phyloP scores from a whole-genome alignment of 1,140 invertebrate species.

The Achroia grisella region DNA sequence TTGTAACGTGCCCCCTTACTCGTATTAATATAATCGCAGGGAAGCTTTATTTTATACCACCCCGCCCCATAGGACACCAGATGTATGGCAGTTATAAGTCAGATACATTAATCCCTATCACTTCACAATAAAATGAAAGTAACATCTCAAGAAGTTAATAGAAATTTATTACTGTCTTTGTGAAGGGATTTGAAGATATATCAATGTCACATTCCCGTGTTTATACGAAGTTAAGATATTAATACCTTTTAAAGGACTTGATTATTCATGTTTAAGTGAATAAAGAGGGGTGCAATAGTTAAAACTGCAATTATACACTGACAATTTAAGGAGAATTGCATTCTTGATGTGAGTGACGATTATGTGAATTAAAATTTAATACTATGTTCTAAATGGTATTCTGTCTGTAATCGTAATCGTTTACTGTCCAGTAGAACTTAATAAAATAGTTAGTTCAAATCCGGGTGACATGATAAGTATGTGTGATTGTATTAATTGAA shows the following conservation, averaged over 20 bases:
- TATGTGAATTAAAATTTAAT: too few relatives aligned
- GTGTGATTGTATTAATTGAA: too few relatives aligned
- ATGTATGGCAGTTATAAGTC: constrained; percentile 72
- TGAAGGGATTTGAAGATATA: constrained; percentile 39
- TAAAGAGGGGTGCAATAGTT: too few relatives aligned
- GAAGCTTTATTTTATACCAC: constrained; percentile 67
- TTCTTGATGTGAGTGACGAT: too few relatives aligned
- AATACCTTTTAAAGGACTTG: constrained; percentile 5
- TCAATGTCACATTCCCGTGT: constrained; percentile 13
- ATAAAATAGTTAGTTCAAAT: too few relatives aligned
- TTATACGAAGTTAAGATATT: constrained; percentile 3
- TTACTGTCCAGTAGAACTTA: too few relatives aligned
- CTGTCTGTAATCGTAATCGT: too few relatives aligned
- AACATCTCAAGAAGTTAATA: constrained; percentile 69
- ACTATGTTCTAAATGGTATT: too few relatives aligned
- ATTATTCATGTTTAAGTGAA: too few relatives aligned
- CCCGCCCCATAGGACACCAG: constrained; percentile 39
- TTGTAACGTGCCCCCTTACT: constrained; percentile 32
- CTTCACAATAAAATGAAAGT: constrained; percentile 69
- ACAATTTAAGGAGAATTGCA: too few relatives aligned
- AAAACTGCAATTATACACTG: too few relatives aligned
- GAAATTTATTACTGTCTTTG: constrained; percentile 60
- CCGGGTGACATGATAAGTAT: too few relatives aligned
- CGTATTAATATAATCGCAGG: constrained; percentile 68
- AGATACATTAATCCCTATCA: constrained; percentile 70